Evolutionary conservation across 2,888 invertebrate genomes (phyloP), one percentile per base, ranked within the genome.

Genomic region (Acrocera orbiculus): DNA sequence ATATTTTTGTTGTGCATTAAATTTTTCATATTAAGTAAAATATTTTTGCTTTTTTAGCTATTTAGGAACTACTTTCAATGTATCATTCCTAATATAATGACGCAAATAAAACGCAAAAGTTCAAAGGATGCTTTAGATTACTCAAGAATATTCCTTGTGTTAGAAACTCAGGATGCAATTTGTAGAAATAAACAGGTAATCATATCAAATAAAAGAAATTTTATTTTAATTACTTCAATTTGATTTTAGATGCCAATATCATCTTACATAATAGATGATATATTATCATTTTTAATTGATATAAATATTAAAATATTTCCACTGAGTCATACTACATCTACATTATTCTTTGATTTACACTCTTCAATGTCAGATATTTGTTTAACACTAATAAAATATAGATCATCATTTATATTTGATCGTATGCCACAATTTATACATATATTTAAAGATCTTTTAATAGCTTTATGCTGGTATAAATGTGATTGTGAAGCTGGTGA

Each of bases 391-490:
- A 41, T 59, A 14, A 51, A 51, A 17, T 46, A 49, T 25, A 51
- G 54, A 9, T 43, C 45, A 17, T 10, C 46, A 2, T 39, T 54
- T 2, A 42, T 58, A 29, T 42, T 50, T 39, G 56, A 57, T 43
- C 52, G 60, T 1, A 49, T 56, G 2, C 48, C 56, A 6, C 59
- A 58, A 32, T 45, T 56, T 41, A 44, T 49, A 24, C 45, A 50
- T 2, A 40, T 60, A 7, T 54, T 52, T 16, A 51, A 54, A 44
- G 55, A 56, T 36, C 42, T 59, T 9, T 23, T 57, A 5, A 55
- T 57, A 37, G 44, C 56, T 1, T 43, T 60, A 35, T 48, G 58
- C 8, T 52, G 52, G 48, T 60, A 57, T 42, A 55, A 57, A 40
- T 47, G 49, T 23, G 52, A 54, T 13, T 48, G 57, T 2, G 45